A percentile compares a stretch with the other conserved stretches of the same genome.
phyloP scores from a whole-genome alignment of 2,888 invertebrate species.

The Villa cingulata region DNA sequence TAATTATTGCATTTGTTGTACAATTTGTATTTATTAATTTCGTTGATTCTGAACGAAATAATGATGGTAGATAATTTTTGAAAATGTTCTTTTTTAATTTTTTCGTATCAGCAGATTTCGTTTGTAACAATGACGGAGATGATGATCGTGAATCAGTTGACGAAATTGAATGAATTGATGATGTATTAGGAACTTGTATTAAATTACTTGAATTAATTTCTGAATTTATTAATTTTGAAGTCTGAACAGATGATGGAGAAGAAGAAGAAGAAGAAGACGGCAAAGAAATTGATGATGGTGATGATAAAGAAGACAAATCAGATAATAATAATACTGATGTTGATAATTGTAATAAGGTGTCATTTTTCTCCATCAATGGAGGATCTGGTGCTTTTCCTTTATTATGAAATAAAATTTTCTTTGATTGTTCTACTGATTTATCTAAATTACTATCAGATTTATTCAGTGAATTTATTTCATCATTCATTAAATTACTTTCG shows the following conservation, averaged over 20 bases:
- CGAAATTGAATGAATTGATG: too few species aligned
- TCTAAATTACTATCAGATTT: too few species aligned
- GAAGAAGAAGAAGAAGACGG: too few species aligned
- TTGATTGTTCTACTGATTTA: background rate
- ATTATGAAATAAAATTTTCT: background rate
- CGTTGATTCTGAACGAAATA: constrained; percentile 19
- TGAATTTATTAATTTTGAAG: too few species aligned
- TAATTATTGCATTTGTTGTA: constrained; percentile 3
- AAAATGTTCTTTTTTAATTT: constrained; percentile 14
- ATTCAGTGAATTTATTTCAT: too few species aligned
- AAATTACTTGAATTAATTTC: too few species aligned
- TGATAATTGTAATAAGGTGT: too few species aligned
- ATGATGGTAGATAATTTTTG: constrained; percentile 16
- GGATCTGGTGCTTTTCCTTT: constrained; percentile 28
- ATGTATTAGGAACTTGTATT: too few species aligned
- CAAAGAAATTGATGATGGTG: background rate
- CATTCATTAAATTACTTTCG: too few species aligned
- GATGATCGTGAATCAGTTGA: constrained; percentile 8
- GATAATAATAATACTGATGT: too few species aligned
- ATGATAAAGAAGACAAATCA: background rate
- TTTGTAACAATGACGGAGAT: constrained; percentile 6
- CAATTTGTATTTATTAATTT: constrained; percentile 8
- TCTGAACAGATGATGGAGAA: too few species aligned
- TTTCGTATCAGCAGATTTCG: constrained; percentile 10
- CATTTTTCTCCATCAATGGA: too few species aligned